Percentiles rank a stretch among this genome's conserved stretches.
Evolutionary conservation across 2,113 vertebrate species (phyloP).

Genomic region (Xenus cinereus): DNA sequence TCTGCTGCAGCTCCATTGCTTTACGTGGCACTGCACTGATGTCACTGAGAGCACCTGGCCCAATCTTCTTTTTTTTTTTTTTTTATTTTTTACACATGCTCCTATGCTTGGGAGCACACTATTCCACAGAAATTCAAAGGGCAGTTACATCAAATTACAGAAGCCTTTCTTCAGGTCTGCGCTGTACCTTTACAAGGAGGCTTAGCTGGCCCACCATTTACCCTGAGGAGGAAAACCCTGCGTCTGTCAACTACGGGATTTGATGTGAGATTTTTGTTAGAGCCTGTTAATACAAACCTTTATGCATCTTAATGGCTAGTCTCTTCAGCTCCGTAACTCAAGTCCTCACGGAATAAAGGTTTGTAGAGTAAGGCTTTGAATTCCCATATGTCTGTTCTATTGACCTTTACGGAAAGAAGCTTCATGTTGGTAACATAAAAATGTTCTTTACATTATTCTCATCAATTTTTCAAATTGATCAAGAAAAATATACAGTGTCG

Average conservation of each 20-base stretch:
- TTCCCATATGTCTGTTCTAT: background rate
- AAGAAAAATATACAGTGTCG: conserved; percentile 63
- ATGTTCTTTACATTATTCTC: conserved; percentile 44
- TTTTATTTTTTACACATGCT: background rate
- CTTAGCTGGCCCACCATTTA: background rate
- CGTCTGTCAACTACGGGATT: background rate
- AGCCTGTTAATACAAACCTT: background rate
- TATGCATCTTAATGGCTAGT: background rate
- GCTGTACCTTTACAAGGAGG: background rate
- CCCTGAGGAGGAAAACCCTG: conserved; percentile 6
- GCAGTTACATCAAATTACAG: conserved; percentile 12
- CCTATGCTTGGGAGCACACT: background rate
- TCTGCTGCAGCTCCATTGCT: background rate
- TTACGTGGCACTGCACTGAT: background rate
- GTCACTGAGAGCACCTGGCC: background rate
- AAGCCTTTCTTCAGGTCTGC: conserved; percentile 42
- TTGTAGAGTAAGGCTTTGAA: conserved; percentile 34
- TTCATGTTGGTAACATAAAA: conserved; percentile 22
- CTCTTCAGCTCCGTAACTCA: background rate
- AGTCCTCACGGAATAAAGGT: conserved; percentile 18
- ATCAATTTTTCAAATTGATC: conserved; percentile 56
- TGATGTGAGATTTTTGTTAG: background rate
- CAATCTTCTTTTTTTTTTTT: background rate
- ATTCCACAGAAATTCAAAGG: conserved; percentile 41
- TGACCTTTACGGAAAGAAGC: conserved; percentile 38